Percentiles rank a stretch among this genome's conserved stretches.
These are phyloP conservation scores for Cephalotes varians DNA, from an alignment of 2,888 invertebrate species.

Conservation along the genomic window DNA sequence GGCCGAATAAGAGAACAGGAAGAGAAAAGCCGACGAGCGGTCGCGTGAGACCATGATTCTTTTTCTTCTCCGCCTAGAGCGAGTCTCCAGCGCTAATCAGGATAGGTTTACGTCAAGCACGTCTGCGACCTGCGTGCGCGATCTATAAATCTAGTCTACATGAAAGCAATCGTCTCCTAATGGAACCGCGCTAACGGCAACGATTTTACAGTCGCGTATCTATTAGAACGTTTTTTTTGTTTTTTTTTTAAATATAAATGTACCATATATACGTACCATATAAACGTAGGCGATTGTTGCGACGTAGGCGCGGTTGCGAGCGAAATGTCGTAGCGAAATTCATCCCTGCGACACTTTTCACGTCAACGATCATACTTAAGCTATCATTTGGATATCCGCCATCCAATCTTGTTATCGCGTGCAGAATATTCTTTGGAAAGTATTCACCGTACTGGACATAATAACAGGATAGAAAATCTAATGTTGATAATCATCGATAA, in stretches of 20 bases:
- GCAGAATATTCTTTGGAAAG: background rate
- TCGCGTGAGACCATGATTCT: constrained; percentile 22
- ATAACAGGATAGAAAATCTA: background rate
- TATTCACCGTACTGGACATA: background rate
- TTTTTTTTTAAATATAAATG: background rate
- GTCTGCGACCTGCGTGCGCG: background rate
- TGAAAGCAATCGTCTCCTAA: background rate
- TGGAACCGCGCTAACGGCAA: background rate
- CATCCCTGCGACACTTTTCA: background rate
- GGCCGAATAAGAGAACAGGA: constrained; percentile 36
- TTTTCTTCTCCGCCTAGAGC: background rate
- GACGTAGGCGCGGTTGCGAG: background rate
- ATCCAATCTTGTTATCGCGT: background rate
- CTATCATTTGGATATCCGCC: background rate
- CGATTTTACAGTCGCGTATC: background rate
- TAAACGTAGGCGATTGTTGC: background rate
- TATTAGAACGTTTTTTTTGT: background rate
- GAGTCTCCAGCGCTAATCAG: constrained; percentile 33
- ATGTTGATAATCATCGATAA: constrained; percentile 7
- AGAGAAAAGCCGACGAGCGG: constrained; percentile 28
- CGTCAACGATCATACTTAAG: background rate
- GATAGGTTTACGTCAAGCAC: constrained; percentile 17
- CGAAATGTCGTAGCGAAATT: constrained; percentile 4
- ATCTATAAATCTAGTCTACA: constrained; percentile 5
- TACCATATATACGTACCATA: too few relatives aligned